These are phyloP conservation scores for Halichondria panicea DNA, from an alignment of 37 sponge, comb jelly and placozoan genomes.

Conservation along the genomic window DNA sequence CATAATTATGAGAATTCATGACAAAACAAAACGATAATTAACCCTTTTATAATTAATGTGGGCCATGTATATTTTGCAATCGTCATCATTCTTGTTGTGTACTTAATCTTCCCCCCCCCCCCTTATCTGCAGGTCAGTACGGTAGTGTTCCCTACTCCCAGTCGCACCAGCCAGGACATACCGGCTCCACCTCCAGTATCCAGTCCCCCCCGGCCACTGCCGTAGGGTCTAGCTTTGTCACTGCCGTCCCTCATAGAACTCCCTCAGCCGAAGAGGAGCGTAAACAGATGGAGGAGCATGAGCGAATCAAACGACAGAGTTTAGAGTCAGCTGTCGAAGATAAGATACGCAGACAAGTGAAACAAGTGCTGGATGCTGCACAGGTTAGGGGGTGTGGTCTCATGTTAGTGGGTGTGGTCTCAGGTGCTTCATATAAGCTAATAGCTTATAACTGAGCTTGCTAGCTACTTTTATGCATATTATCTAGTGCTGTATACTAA, in stretches of 20 bases:
- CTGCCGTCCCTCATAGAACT: background rate
- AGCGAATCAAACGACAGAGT: conserved; percentile 64
- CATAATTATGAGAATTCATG: too few relatives aligned
- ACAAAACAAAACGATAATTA: too few relatives aligned
- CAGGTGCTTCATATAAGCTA: too few relatives aligned
- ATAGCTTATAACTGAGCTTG: too few relatives aligned
- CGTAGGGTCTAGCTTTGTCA: background rate
- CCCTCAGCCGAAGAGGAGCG: conserved; percentile 60
- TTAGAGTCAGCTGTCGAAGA: conserved; percentile 83
- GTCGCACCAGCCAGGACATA: background rate
- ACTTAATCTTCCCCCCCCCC: too few relatives aligned
- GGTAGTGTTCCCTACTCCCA: conserved; percentile 18
- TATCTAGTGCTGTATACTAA: background rate
- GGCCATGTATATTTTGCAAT: too few relatives aligned
- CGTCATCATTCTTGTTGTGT: too few relatives aligned
- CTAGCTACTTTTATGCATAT: too few relatives aligned
- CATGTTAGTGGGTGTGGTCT: too few relatives aligned
- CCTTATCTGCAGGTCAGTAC: too few relatives aligned
- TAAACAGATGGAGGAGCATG: conserved; percentile 29
- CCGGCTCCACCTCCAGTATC: conserved; percentile 6
- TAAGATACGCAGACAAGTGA: conserved; percentile 76
- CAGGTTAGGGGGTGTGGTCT: conserved; percentile 45
- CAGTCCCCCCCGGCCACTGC: background rate
- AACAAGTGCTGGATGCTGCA: conserved; percentile 59
- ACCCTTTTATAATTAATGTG: too few relatives aligned